Evolutionary conservation across 2,797 vertebrate species (phyloP).

Genomic region (Crax fasciolata): DNA sequence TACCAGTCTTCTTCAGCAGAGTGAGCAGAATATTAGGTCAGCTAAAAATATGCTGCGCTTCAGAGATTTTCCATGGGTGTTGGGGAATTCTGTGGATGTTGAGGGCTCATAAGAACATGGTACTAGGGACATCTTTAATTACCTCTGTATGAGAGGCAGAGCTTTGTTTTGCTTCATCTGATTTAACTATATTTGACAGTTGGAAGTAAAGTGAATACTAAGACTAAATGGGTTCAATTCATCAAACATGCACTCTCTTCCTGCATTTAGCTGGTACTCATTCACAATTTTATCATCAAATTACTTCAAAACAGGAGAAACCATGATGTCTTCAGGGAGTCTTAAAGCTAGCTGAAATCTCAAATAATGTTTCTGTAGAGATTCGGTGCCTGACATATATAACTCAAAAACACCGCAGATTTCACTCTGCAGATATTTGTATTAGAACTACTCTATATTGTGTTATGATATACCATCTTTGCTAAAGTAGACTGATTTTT

Average conservation of each 20-base stretch:
- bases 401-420: neutral
- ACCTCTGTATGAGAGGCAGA: slow-evolving; percentile 30
- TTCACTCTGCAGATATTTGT: neutral
- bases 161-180: slow-evolving; percentile 7
- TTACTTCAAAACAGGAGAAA: slow-evolving; percentile 8
- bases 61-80: neutral
- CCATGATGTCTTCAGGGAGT: neutral
- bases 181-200: slow-evolving; percentile 16
- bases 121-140: slow-evolving; percentile 35
- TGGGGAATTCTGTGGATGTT: neutral
- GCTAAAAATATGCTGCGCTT: neutral
- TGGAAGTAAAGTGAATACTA: neutral
- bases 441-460: neutral
- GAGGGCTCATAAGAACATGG: neutral
- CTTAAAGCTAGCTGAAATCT: neutral
- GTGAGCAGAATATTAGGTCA: neutral
- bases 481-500: neutral
- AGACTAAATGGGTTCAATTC: neutral
- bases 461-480: neutral
- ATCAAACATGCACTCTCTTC: neutral
- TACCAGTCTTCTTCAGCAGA: neutral
- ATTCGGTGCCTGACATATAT: neutral
- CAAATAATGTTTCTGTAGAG: neutral
- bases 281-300: neutral
- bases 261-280: slow-evolving; percentile 3